These are phyloP conservation scores for Xiphophorus hellerii DNA, from an alignment of 2,113 vertebrate genomes.

Conservation along the genomic window DNA sequence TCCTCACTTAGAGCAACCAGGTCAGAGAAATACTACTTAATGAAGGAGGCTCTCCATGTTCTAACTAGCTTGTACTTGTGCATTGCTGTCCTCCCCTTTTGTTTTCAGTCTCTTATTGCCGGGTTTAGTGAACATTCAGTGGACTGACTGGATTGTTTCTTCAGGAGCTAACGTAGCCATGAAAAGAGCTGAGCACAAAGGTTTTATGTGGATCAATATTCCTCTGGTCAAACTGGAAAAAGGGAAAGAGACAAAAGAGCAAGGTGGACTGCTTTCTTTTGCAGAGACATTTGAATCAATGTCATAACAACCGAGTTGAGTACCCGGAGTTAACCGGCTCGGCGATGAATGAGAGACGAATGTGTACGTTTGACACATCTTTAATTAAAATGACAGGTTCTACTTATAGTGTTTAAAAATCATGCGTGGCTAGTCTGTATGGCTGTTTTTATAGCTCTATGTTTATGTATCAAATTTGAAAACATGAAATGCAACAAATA, in stretches of 20 bases:
- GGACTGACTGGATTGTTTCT: slow-evolving; percentile 32
- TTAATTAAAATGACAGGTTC: slow-evolving; percentile 1
- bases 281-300: slow-evolving; percentile 45
- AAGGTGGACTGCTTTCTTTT: slow-evolving; percentile 38
- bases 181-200: slow-evolving; percentile 65
- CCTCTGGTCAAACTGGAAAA: slow-evolving; percentile 47
- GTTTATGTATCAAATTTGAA: not conserved
- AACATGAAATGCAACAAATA: not conserved
- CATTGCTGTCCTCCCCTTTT: not conserved
- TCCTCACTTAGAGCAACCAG: slow-evolving; percentile 93
- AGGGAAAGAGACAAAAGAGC: slow-evolving; percentile 46
- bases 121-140: slow-evolving; percentile 1
- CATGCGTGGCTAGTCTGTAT: not conserved
- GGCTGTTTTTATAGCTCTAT: too few species aligned
- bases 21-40: slow-evolving; percentile 72
- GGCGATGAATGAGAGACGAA: not conserved
- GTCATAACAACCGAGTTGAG: slow-evolving; percentile 29
- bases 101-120: not conserved
- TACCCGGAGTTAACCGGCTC: slow-evolving; percentile 4
- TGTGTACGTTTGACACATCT: slow-evolving; percentile 15
- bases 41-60: not conserved
- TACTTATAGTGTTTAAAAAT: not conserved
- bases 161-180: slow-evolving; percentile 40
- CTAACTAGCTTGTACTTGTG: not conserved
- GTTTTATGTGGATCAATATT: slow-evolving; percentile 58